Base-by-base conservation (phyloP, 1,140 invertebrate species). In the Microplitis demolitor region DNA sequence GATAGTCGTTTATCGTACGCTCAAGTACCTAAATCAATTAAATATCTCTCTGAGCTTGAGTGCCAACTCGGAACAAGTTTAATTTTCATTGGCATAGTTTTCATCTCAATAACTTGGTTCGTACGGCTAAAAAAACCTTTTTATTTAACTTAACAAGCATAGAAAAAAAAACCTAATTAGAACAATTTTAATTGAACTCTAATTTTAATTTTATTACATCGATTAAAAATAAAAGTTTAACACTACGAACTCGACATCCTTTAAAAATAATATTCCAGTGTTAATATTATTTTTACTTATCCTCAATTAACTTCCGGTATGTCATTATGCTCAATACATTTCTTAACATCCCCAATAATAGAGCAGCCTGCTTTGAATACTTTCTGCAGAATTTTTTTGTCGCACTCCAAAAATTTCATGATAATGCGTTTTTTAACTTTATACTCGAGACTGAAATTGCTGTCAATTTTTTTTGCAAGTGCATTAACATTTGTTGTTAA, bases 401-500 rank as follows among this genome's bases (percentile, higher is more conserved):
- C 68, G 71, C 76, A 78, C 9, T 78, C 70, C 37, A 75, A 39
- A 35, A 76, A 39, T 67, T 78, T 74, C 56, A 45, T 14, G n/a
- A 64, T 8, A 64, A 24, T 64, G 8, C 16, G 11, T 11, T 14
- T 35, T 6, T 35, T 24, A 13, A 39, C 33, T 14, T 39, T 45
- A 13, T 37, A 39, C 14, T 69, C 75, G n/a, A 34, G 72, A 66
- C 77, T 77, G 50, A 60, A 8, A 37, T 58, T 60, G 9, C 69
- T 71, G 58, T 78, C 76, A 50, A 71, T 56, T 67, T 77, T 73
- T 72, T 77, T 76, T 8, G 78, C 8, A 9, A 77, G 70, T 14
- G 64, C 54, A 34, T 74, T 68, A 24, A 78, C 77, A 54, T 73
- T 77, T 67, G 77, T 74, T 45, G 66, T 24, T 56, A 80, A 53